Conservation (phyloP, 2,888 invertebrate species). For the Exocentrus adspersus region DNA sequence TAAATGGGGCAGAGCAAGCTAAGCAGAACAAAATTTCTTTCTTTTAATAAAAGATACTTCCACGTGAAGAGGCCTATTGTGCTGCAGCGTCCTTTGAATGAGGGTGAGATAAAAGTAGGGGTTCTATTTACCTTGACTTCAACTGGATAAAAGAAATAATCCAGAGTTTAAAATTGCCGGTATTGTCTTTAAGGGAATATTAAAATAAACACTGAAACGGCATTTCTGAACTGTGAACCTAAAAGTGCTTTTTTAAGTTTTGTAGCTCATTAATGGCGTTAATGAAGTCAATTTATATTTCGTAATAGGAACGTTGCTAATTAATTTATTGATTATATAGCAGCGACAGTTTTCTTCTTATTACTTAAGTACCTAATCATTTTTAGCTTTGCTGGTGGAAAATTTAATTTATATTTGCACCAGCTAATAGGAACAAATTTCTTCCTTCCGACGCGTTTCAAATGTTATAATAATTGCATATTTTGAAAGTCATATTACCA, state of each 20-base stretch:
- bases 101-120: background rate
- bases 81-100: background rate
- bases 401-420: too few relatives aligned
- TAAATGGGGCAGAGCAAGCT: too few relatives aligned
- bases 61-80: background rate
- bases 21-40: background rate
- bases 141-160: background rate
- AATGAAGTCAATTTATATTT: too few relatives aligned
- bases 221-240: background rate
- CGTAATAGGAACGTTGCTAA: too few relatives aligned
- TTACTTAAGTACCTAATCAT: too few relatives aligned
- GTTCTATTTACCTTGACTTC: background rate
- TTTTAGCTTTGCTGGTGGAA: too few relatives aligned
- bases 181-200: background rate
- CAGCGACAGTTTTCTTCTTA: too few relatives aligned
- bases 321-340: too few relatives aligned
- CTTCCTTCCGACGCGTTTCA: too few relatives aligned
- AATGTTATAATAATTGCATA: background rate
- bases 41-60: background rate
- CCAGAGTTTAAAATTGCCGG: background rate
- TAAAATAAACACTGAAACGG: background rate
- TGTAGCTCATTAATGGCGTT: too few relatives aligned
- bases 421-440: too few relatives aligned
- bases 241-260: too few relatives aligned
- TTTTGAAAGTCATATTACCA: slow-evolving; percentile 4